Base-by-base conservation (phyloP, 2,888 invertebrate genomes). In the Papilio demoleus region DNA sequence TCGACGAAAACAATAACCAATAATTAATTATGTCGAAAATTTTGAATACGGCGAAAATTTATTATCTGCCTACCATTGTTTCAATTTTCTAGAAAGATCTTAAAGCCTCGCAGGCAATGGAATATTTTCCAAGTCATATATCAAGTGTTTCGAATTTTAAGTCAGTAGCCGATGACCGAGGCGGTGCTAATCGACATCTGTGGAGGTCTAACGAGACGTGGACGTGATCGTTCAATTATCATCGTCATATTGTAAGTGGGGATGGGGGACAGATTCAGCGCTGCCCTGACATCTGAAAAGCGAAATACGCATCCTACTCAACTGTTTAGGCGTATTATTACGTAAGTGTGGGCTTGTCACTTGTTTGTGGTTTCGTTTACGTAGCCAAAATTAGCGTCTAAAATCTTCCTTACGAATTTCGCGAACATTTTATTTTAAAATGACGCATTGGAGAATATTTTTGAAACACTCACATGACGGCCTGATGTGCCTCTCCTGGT, bases 391-490 rank as follows among this genome's bases (percentile, higher is more conserved):
- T 50, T 24, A 24, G 14, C 50, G 4, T 24, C 24, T 50, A 50
- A 47, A 22, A 22, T 17, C 24, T 47, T 11, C 19, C 24, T 47
- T 47, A 12, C 22, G 24, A 50, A 81, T 83, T 85, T 83, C 76
- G 81, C 71, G 66, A 64, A 61, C 17, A 22, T 17, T 22, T 6
- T 40, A 14, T 34, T 36, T n/a, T n/a, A n/a, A n/a, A n/a, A 45
- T 61, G 34, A 45, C 36, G 24, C 34, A 34, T 36, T 63, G 31
- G 42, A 19, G 9, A 19, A 17, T 50, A 64, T 64, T 60, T n/a
- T 36, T 36, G 31, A 24, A 24, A 53, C 70, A 87, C 90, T 91
- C 76, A 91, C 91, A 88, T 81, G 79, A 76, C 77, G 85, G 77
- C 76, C 76, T 78, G 80, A 80, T 83, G 83, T 82, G 82, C 77